phyloP scores from a whole-genome alignment of 2,888 invertebrate genomes.

The Syritta pipiens region DNA sequence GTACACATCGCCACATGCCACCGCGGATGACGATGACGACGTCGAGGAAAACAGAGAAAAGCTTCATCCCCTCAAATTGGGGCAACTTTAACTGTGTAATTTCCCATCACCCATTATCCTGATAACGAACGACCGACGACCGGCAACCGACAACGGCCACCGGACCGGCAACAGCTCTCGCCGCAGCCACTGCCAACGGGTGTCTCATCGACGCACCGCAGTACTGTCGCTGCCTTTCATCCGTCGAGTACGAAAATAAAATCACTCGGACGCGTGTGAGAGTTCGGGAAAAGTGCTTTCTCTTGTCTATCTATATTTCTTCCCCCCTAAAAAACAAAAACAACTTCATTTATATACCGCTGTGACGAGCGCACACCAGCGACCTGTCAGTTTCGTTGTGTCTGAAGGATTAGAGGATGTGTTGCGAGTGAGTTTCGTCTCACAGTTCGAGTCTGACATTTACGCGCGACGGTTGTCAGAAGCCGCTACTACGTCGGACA shows the following conservation, averaged over 20 bases:
- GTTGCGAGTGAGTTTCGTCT: constrained; percentile 39
- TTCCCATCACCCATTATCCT: constrained; percentile 48
- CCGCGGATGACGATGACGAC: too few relatives aligned
- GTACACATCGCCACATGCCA: too few relatives aligned
- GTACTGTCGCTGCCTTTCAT: constrained; percentile 44
- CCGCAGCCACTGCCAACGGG: constrained; percentile 43
- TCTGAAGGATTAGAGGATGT: constrained; percentile 58
- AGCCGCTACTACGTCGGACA: too few relatives aligned
- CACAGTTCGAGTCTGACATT: constrained; percentile 65
- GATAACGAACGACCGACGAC: constrained; percentile 17
- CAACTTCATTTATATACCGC: constrained; percentile 36
- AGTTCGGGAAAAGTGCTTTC: constrained; percentile 36
- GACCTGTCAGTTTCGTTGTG: constrained; percentile 38
- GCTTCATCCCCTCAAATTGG: constrained; percentile 18
- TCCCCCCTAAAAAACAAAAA: constrained; percentile 50
- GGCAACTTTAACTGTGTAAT: constrained; percentile 3
- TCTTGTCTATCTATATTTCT: constrained; percentile 8
- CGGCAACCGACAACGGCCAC: neutral
- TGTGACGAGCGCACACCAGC: neutral
- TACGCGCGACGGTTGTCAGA: constrained; percentile 61
- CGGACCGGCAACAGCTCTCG: neutral
- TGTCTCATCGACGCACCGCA: constrained; percentile 35
- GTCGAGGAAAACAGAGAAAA: constrained; percentile 1
- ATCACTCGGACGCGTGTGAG: constrained; percentile 26
- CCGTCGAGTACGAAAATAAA: constrained; percentile 55